Conservation (phyloP, 2,888 invertebrate genomes). For the Machimus atricapillus region DNA sequence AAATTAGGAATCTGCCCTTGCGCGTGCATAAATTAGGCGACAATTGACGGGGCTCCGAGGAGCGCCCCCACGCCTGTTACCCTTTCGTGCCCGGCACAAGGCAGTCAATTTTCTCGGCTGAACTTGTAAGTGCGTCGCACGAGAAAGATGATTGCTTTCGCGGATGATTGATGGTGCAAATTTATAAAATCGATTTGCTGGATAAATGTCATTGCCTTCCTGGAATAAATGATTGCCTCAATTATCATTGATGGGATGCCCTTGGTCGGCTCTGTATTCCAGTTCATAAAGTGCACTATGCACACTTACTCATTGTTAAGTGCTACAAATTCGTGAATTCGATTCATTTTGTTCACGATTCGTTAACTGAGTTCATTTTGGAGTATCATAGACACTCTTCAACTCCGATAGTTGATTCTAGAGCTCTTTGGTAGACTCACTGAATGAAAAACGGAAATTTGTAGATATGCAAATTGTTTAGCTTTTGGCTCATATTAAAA, state of each 20-base stretch:
- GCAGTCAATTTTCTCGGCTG: constrained; percentile 6
- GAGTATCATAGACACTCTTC: neutral
- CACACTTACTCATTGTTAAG: neutral
- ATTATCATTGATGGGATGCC: neutral
- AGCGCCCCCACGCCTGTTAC: neutral
- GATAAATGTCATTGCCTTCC: neutral
- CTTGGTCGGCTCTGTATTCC: neutral
- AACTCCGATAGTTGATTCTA: neutral
- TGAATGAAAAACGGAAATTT: neutral
- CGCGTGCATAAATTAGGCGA: constrained; percentile 23
- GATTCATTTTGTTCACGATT: neutral
- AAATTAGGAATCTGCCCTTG: constrained; percentile 15
- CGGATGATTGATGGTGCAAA: constrained; percentile 26
- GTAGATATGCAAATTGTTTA: too few species aligned
- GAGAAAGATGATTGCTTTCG: constrained; percentile 22
- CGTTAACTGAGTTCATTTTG: neutral
- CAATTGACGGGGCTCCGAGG: constrained; percentile 2
- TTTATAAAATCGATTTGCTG: constrained; percentile 21
- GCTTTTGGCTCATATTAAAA: too few species aligned
- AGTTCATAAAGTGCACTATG: neutral
- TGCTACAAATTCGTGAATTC: neutral
- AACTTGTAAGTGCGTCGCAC: neutral
- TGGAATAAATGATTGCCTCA: neutral
- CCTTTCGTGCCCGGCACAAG: constrained; percentile 10
- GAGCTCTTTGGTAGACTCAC: neutral